Percentiles rank a stretch among this genome's conserved stretches.
Evolutionary conservation across 1,140 invertebrate genomes (phyloP).

Genomic region (Homarus americanus): DNA sequence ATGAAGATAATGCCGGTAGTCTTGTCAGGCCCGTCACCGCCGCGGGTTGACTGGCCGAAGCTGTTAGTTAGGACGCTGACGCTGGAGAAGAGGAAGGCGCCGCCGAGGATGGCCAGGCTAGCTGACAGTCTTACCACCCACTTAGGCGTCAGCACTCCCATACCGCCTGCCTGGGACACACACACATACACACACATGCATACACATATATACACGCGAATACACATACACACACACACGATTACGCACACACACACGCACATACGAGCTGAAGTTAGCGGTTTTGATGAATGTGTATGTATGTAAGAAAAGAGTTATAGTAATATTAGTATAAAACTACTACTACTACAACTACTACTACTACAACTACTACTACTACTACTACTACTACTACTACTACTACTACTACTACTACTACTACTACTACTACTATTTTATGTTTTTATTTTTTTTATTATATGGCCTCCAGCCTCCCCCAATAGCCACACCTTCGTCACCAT

Average conservation of each 20-base stretch:
- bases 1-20: conserved; percentile 41
- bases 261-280: neutral
- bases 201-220: neutral
- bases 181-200: neutral
- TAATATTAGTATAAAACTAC: too few species aligned
- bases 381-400: conserved; percentile 25
- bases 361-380: neutral
- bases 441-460: too few species aligned
- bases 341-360: neutral
- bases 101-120: conserved; percentile 48
- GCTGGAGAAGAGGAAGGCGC: conserved; percentile 53
- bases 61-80: conserved; percentile 56
- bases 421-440: conserved; percentile 12
- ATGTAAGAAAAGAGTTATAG: neutral
- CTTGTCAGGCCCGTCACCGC: conserved; percentile 10
- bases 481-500: too few species aligned
- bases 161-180: neutral
- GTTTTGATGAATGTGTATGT: neutral
- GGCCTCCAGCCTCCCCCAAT: too few species aligned
- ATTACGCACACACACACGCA: neutral
- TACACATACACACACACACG: neutral
- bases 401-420: conserved; percentile 18
- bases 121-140: conserved; percentile 49
- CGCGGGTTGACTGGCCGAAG: conserved; percentile 20
- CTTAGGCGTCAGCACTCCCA: conserved; percentile 17